Percentiles rank a stretch among this genome's conserved stretches.
Conservation (phyloP, 2,113 vertebrate genomes). For the Tetrax tetrax region DNA sequence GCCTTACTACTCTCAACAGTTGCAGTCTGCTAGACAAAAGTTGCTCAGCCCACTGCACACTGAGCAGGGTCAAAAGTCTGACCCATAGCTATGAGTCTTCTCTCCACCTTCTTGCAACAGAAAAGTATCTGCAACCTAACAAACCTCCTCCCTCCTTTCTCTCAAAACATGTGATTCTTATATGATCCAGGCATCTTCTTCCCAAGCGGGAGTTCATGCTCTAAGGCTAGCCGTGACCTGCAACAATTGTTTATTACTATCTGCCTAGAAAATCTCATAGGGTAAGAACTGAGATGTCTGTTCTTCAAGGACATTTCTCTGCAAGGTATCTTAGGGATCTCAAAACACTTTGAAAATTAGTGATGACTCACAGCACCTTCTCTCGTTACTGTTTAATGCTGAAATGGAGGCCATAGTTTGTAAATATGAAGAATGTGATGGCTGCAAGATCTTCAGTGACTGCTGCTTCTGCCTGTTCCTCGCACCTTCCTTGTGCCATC, state of each 20-base stretch:
- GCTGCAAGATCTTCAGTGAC: not conserved
- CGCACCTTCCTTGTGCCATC: not conserved
- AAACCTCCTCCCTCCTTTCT: not conserved
- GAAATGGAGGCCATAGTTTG: not conserved
- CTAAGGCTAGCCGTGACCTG: not conserved
- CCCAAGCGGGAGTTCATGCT: not conserved
- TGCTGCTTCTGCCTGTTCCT: not conserved
- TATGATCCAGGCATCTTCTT: not conserved
- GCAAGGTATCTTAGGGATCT: not conserved
- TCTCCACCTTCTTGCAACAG: not conserved
- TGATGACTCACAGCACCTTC: slow-evolving; percentile 8
- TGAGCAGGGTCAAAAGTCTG: not conserved
- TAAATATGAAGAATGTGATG: not conserved
- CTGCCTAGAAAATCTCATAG: not conserved
- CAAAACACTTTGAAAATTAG: not conserved
- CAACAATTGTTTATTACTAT: not conserved
- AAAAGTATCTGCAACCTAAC: not conserved
- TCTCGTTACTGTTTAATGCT: not conserved
- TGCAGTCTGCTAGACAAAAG: not conserved
- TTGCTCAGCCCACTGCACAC: not conserved
- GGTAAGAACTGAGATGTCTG: not conserved
- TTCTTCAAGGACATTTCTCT: not conserved
- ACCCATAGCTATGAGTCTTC: not conserved
- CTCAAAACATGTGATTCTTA: not conserved
- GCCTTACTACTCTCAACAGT: not conserved